Percentiles rank a stretch among this genome's conserved stretches.
phyloP scores from a whole-genome alignment of 2,113 vertebrate genomes.

The Dermatemys mawii region DNA sequence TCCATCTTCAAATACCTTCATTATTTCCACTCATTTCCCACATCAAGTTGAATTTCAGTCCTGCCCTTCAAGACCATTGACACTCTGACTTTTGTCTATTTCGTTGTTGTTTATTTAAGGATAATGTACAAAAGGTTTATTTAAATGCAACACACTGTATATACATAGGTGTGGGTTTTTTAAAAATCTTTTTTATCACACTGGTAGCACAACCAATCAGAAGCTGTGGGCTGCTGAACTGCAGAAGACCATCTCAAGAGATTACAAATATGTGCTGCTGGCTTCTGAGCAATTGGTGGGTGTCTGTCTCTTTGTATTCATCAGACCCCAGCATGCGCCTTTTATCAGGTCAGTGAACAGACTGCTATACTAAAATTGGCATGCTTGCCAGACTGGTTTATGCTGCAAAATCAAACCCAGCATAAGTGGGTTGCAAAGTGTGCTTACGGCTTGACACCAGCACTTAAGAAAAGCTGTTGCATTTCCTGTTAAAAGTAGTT shows the following conservation, averaged over 20 bases:
- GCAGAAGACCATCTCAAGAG: conserved; percentile 95
- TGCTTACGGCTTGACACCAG: not conserved
- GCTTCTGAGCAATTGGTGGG: conserved; percentile 98
- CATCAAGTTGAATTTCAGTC: not conserved
- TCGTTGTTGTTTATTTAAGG: not conserved
- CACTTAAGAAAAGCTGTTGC: not conserved
- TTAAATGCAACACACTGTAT: not conserved
- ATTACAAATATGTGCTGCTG: conserved; percentile 95
- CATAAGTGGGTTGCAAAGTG: fast-evolving
- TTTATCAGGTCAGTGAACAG: conserved; percentile 90
- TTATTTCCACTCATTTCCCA: not conserved
- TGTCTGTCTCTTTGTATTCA: conserved; percentile 96
- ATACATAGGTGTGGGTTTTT: not conserved
- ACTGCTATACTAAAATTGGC: not conserved
- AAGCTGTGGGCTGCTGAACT: conserved; percentile 98
- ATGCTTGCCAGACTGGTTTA: not conserved
- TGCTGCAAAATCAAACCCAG: not conserved
- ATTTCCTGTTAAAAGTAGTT: not conserved
- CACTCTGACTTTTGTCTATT: not conserved
- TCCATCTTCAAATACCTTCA: not conserved
- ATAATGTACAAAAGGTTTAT: not conserved
- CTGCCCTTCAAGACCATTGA: not conserved
- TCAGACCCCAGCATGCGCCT: conserved; percentile 95
- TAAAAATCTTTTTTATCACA: conserved; percentile 20
- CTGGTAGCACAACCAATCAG: conserved; percentile 94